Evolutionary conservation across 1,140 invertebrate species (phyloP), one percentile per base, ranked within the genome.

Genomic region (Aphis craccivora): DNA sequence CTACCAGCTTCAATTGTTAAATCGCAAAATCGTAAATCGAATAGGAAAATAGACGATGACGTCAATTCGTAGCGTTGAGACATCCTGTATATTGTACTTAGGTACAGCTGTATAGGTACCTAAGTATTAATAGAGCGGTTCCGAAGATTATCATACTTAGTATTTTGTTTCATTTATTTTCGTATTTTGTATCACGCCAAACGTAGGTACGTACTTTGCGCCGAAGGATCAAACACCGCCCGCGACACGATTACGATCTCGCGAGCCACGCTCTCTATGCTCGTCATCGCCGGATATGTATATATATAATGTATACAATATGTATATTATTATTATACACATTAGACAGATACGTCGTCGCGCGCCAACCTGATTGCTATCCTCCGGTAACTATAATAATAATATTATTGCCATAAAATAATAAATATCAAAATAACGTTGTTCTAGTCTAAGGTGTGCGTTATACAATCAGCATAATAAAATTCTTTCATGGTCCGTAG

Each of bases 251-350:
- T 76, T 76, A n/a, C 60, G 60, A 76, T 76, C 60, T 14, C 11
- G 30, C 30, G 60, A 14, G 60, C 60, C 30, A 76, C 60, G n/a
- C 30, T 76, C 60, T 67, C 60, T 18, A 67, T 30, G 60, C 11
- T 9, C 30, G 60, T 67, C 60, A 76, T 76, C 5, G 30, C 30
- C 14, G 14, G 5, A 14, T 30, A 20, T n/a, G 14, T 76, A 76
- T 30, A 67, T 11, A 45, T n/a, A n/a, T n/a, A 76, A 76, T 76
- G 1, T 4, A 67, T 67, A 67, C 30, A 45, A 45, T 51, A n/a
- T 76, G 60, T n/a, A 76, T 76, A 76, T 76, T 76, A 76, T 67
- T 67, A 67, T 67, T 76, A 18, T 76, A 76, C n/a, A 35, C n/a
- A 76, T 76, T 76, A 76, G 30, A 18, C n/a, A n/a, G 60, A 76